Evolutionary conservation across 2,888 invertebrate genomes (phyloP), one percentile per base, ranked within the genome.

Genomic region (Meliscaeva auricollis): DNA sequence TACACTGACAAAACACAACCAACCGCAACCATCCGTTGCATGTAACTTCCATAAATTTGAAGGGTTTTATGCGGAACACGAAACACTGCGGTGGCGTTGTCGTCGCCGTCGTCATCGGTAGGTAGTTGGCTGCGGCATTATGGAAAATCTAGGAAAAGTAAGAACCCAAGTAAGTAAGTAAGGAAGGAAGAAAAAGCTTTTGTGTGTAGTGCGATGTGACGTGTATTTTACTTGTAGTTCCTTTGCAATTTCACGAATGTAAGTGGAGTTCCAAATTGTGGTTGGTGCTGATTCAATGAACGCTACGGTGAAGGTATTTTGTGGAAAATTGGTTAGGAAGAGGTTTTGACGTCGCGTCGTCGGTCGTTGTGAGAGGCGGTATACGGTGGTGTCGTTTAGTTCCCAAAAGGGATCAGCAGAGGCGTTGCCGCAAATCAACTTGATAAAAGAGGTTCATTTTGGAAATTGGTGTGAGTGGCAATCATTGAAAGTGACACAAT

Each of bases 271-370:
- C 50, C 20, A 52, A 76, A 32, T 66, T 66, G 72, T 44, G 58
- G 69, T 32, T 69, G 50, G 26, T 74, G 44, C 32, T 68, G 80
- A 74, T 75, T 75, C 75, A 44, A 38, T 75, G 64, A 75, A 46
- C 56, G 66, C n/a, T n/a, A 60, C 22, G 60, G 41, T 56, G 56
- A 62, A 35, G 68, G 60, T 74, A 74, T 54, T 62, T 80, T 74
- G 68, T 38, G 62, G 52, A 4, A 62, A 60, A 38, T 73, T 48
- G 48, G 60, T 50, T 48, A 35, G 20, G 50, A 22, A 38, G 32
- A 11, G 54, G 62, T 74, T 62, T 32, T 32, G 32, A 32, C n/a
- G 13, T 66, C 3, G 48, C 30, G 17, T 11, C 5, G 62, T n/a
- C 38, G 8, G 1, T 17, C 44, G 44, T 60, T 11, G 17, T 52